Evolutionary conservation across 1,140 invertebrate species (phyloP).

Genomic region (Venturia canescens): DNA sequence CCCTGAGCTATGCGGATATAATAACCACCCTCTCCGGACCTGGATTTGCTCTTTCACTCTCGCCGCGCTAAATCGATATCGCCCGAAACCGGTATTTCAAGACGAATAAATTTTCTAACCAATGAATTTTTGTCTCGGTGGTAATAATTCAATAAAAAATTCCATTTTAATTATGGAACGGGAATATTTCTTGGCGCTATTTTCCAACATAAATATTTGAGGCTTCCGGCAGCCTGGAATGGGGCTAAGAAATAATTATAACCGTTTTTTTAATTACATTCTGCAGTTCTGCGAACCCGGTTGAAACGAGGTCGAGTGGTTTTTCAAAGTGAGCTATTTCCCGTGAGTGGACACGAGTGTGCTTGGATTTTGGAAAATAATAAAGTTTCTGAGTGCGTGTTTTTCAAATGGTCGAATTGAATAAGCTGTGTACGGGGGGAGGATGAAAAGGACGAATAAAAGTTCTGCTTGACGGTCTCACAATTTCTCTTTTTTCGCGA

Average conservation of each 20-base stretch:
- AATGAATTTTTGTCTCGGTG: conserved; percentile 24
- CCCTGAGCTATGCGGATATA: conserved; percentile 51
- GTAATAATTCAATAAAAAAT: conserved; percentile 27
- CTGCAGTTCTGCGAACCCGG: too few relatives aligned
- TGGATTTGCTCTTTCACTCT: conserved; percentile 9
- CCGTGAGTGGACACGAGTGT: too few relatives aligned
- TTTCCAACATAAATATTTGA: too few relatives aligned
- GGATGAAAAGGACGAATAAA: not conserved
- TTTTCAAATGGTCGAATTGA: not conserved
- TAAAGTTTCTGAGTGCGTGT: too few relatives aligned
- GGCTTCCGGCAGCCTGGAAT: too few relatives aligned
- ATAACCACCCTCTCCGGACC: conserved; percentile 47
- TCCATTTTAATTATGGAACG: conserved; percentile 9
- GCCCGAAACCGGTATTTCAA: conserved; percentile 36
- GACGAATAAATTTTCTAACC: conserved; percentile 36
- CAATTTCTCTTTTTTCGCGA: not conserved
- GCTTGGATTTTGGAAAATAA: too few relatives aligned
- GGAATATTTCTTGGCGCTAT: not conserved
- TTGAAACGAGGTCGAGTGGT: too few relatives aligned
- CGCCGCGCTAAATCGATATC: conserved; percentile 30
- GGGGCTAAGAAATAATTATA: too few relatives aligned
- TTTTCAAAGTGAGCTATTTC: too few relatives aligned
- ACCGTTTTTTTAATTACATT: too few relatives aligned
- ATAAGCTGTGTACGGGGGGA: too few relatives aligned
- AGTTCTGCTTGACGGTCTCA: not conserved